Evolutionary conservation across 2,113 vertebrate genomes (phyloP).

Genomic region (Xiphophorus hellerii): DNA sequence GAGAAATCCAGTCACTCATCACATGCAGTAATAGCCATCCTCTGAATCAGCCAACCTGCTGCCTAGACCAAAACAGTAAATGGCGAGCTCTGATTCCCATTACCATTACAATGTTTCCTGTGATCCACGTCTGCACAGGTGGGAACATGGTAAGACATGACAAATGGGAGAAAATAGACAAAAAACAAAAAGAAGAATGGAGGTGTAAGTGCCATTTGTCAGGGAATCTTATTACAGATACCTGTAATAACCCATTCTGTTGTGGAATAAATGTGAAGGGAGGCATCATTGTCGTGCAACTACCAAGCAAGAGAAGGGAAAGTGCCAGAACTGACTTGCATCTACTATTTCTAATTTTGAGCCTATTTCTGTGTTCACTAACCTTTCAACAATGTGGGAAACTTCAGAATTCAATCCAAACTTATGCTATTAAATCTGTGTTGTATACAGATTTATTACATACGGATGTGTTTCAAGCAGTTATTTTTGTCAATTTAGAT

Average conservation of each 20-base stretch:
- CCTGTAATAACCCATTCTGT: background rate
- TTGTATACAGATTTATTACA: no score
- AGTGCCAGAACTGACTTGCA: background rate
- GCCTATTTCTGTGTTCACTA: background rate
- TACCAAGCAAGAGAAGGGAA: no score
- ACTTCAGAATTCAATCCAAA: background rate
- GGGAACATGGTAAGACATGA: background rate
- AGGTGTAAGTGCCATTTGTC: background rate
- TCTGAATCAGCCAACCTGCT: slow-evolving; percentile 4
- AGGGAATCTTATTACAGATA: background rate
- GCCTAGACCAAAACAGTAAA: slow-evolving; percentile 29
- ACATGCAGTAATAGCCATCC: slow-evolving; percentile 13
- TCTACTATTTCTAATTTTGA: background rate
- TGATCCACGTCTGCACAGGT: background rate
- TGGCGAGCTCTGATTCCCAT: background rate
- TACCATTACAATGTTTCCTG: background rate
- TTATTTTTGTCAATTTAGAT: background rate
- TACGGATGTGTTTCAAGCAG: no score
- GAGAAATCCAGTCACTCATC: slow-evolving; percentile 44
- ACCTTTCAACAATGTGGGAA: background rate
- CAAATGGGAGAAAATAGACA: background rate
- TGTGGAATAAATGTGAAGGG: background rate
- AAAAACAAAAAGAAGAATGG: background rate
- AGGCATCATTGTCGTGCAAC: background rate
- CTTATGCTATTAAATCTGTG: no score